Percentiles rank a stretch among this genome's conserved stretches.
These are phyloP conservation scores for Cotesia congregata DNA, from an alignment of 2,888 invertebrate genomes.

Conservation along the genomic window DNA sequence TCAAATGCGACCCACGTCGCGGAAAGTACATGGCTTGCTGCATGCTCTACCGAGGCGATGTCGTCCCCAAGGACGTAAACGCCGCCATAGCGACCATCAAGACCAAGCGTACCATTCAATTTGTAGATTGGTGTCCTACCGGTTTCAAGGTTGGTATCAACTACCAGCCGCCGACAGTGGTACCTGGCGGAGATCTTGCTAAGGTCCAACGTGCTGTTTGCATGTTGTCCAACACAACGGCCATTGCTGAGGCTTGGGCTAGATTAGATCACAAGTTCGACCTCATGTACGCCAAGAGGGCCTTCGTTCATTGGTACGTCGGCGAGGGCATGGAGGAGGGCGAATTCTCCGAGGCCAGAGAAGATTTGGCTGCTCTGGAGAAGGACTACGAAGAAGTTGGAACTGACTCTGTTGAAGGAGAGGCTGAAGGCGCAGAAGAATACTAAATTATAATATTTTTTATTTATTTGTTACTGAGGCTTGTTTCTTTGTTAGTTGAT, in stretches of 20 bases:
- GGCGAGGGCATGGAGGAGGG: slow-evolving; percentile 89
- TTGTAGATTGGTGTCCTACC: slow-evolving; percentile 26
- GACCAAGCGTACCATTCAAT: slow-evolving; percentile 7
- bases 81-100: not conserved
- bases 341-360: slow-evolving; percentile 86
- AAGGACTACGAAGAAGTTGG: slow-evolving; percentile 82
- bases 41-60: slow-evolving; percentile 1
- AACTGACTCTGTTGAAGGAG: slow-evolving; percentile 73
- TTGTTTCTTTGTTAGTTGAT: slow-evolving; percentile 10
- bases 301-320: slow-evolving; percentile 84
- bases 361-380: slow-evolving; percentile 81
- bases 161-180: slow-evolving; percentile 5
- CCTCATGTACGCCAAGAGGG: slow-evolving; percentile 79
- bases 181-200: slow-evolving; percentile 65
- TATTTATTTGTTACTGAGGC: slow-evolving; percentile 36
- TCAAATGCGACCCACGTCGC: slow-evolving; percentile 7
- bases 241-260: slow-evolving; percentile 79
- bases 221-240: slow-evolving; percentile 79
- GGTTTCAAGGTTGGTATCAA: slow-evolving; percentile 29
- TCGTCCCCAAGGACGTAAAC: slow-evolving; percentile 1
- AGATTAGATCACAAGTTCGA: slow-evolving; percentile 79
- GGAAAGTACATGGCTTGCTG: slow-evolving; percentile 27
- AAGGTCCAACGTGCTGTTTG: slow-evolving; percentile 78
- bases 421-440: slow-evolving; percentile 66
- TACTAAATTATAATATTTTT: slow-evolving; percentile 47